Percentiles rank a stretch among this genome's conserved stretches.
Conservation (phyloP, 2,113 vertebrate genomes). For the Tringa solitaria region DNA sequence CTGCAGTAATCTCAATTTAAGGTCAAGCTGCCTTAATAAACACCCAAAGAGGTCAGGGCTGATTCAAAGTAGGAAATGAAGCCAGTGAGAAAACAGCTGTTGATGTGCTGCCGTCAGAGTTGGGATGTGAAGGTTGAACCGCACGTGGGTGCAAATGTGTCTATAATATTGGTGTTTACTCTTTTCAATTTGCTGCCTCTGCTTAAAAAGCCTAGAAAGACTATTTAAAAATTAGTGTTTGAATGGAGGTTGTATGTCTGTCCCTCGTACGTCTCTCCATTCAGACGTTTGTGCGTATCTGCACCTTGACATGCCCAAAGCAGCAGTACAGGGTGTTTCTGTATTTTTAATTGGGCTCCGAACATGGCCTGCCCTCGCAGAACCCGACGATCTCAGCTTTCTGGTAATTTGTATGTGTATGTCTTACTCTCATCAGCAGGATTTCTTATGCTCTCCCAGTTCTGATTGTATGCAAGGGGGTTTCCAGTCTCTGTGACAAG, state of each 20-base stretch:
- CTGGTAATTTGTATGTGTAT: neutral
- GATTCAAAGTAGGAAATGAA: neutral
- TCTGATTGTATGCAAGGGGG: conserved; percentile 2
- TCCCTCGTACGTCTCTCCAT: neutral
- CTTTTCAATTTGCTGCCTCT: neutral
- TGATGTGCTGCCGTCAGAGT: neutral
- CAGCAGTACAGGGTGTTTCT: neutral
- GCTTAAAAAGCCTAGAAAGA: neutral
- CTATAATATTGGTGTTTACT: neutral
- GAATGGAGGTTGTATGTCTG: neutral
- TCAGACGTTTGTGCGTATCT: neutral
- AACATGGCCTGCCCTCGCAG: neutral
- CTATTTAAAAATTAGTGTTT: neutral
- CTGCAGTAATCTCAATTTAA: neutral
- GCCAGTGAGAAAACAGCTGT: neutral
- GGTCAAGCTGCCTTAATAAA: neutral
- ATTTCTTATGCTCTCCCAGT: conserved; percentile 30
- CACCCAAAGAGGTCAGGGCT: neutral
- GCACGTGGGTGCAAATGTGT: neutral
- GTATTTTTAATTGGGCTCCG: neutral
- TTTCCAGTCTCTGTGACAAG: conserved; percentile 28
- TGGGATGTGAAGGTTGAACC: neutral
- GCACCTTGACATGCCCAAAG: neutral
- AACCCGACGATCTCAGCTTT: neutral
- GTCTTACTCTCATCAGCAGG: neutral